These are phyloP conservation scores for Pyrochroa serraticornis DNA, from an alignment of 2,888 invertebrate genomes.

Conservation along the genomic window DNA sequence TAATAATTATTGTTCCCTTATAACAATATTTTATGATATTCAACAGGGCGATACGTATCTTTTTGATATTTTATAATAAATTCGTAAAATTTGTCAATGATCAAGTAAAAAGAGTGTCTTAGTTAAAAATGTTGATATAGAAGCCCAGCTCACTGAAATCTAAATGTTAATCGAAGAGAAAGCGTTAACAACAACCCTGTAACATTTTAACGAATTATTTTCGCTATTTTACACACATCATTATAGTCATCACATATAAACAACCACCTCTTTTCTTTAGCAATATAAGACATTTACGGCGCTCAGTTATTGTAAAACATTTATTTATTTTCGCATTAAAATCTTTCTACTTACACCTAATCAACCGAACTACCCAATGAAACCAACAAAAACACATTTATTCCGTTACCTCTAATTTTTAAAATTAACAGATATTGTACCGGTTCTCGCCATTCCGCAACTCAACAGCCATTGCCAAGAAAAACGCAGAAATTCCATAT, in stretches of 20 bases:
- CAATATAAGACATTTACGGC: constrained; percentile 10
- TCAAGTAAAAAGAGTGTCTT: constrained; percentile 15
- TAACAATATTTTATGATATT: constrained; percentile 33
- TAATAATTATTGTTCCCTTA: constrained; percentile 44
- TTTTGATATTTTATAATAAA: constrained; percentile 25
- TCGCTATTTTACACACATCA: constrained; percentile 16
- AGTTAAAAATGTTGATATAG: constrained; percentile 5
- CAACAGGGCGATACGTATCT: constrained; percentile 17
- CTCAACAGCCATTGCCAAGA: no score
- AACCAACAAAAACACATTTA: no score
- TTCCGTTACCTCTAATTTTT: no score
- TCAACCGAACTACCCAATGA: no score
- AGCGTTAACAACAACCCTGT: constrained; percentile 32
- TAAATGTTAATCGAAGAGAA: constrained; percentile 13
- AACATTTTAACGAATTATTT: constrained; percentile 25
- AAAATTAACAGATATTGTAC: no score
- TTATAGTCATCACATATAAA: constrained; percentile 24
- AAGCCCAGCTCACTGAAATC: constrained; percentile 10
- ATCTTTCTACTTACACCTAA: no score
- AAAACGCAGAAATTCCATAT: no score
- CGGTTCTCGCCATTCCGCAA: no score
- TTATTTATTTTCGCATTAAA: no score
- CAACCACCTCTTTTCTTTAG: constrained; percentile 22
- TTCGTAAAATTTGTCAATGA: constrained; percentile 24
- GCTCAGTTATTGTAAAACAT: no score